Evolutionary conservation across 92 coral and sea anemone species (phyloP), one percentile per base, ranked within the genome.

Genomic region (Epizoanthus illoricatus): DNA sequence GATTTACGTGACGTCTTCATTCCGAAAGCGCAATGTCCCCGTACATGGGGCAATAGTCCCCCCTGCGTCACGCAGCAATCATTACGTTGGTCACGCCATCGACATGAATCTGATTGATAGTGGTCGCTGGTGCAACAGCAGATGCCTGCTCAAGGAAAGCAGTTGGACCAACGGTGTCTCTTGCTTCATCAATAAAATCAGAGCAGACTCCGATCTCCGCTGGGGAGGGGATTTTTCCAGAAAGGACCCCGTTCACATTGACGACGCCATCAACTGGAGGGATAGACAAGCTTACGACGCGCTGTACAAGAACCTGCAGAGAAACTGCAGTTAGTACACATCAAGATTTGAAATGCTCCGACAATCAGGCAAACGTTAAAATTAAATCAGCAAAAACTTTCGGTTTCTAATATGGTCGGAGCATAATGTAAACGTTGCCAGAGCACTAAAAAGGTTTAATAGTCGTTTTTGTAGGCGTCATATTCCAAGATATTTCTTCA

Each of bases 141-240:
- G 20, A 36, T 76, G 82, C 10, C 82, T 76, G 28, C 4, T 11
- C 7, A 49, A 49, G 56, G 56, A 52, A 13, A 49, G 56, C 11
- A 49, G 56, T 13, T 52, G 56, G 56, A 11, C 56, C 56, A 52
- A 15, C 2, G 83, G 86, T 1, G 90, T 81, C 12, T 54, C 74
- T 78, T 89, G 90, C 75, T 89, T 89, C 39, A 78, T 86, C 55
- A 13, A 45, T 21, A 83, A 83, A 47, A 89, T 89, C 83, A 56
- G 80, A 12, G 24, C 43, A 13, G 81, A 89, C 49, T 5, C 36
- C 21, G 68, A 11, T 0, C 88, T 89, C 54, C 86, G 92, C 55
- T 89, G 92, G 92, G 92, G 92, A 58, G 92, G 92, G n/a, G 90
- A 89, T 36, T 89, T 89, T 57, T 13, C 45, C 4, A 62, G 3